Evolutionary conservation across 1,140 invertebrate species (phyloP), one percentile per base, ranked within the genome.

Genomic region (Propsilocerus akamusi): DNA sequence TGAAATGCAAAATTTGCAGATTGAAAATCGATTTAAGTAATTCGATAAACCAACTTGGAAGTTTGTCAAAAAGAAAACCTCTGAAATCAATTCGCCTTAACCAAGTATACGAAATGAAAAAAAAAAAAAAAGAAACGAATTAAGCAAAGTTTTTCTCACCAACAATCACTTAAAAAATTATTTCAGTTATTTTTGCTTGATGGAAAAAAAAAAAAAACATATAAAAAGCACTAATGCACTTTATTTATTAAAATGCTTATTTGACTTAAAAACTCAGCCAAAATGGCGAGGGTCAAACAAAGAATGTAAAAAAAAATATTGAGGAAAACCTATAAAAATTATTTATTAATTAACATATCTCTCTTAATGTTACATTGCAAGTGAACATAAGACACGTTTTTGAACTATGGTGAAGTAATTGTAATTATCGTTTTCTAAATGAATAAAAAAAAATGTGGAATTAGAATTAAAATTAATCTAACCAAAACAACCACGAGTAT

Each of bases 101-200:
- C 26, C 26, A 50, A 46, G 49, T 50, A 50, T 50, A 50, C 52
- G 48, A 49, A 20, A 10, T 49, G 47, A 41, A 26, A 10, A 17
- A 51, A 28, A 12, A 51, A 51, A 47, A 26, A 22, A 14, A 23
- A 46, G 14, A 24, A 37, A 50, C n/a, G 49, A 23, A 34, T 53
- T 47, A 47, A 47, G 7, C 12, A 25, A n/a, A n/a, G n/a, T n/a
- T 41, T 41, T 41, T 20, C 22, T 41, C 34, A 20, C 34, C 22
- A 14, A 41, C 5, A 20, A 14, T 41, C 22, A 30, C 28, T 30
- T 30, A n/a, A 11, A 41, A n/a, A n/a, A n/a, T n/a, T n/a, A n/a
- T n/a, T 41, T 41, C 17, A 41, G 34, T 41, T 41, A 41, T 41
- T 41, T 41, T 41, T 41, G 17, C 34, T 5, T 17, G 14, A 41